Evolutionary conservation across 1,140 invertebrate genomes (phyloP).

Genomic region (Panulirus ornatus): DNA sequence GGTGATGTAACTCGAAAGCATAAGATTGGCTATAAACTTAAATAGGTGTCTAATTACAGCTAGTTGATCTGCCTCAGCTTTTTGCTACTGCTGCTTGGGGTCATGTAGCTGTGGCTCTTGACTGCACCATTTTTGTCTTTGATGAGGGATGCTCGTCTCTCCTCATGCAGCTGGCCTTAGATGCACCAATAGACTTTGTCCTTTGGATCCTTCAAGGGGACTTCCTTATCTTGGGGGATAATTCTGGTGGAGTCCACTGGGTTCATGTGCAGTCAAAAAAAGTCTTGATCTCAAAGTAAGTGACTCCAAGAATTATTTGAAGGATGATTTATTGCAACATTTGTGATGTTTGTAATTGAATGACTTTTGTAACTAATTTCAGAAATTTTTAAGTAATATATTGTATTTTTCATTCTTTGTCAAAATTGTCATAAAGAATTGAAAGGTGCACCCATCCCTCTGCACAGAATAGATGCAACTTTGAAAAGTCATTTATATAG

Average conservation of each 20-base stretch:
- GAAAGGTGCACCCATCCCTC: neutral
- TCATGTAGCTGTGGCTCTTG: constrained; percentile 63
- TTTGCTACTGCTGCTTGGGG: constrained; percentile 61
- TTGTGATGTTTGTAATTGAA: neutral
- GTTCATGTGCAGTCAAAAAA: constrained; percentile 60
- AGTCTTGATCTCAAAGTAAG: constrained; percentile 66
- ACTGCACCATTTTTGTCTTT: constrained; percentile 64
- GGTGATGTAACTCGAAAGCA: no score
- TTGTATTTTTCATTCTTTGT: neutral
- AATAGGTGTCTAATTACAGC: constrained; percentile 20
- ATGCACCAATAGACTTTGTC: constrained; percentile 33
- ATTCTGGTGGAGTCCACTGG: constrained; percentile 55
- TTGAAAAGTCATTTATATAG: no score
- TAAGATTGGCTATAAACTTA: no score
- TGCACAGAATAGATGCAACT: neutral
- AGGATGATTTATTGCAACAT: neutral
- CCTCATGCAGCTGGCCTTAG: constrained; percentile 52
- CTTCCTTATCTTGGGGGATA: constrained; percentile 60
- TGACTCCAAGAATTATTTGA: neutral
- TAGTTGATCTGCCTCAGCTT: constrained; percentile 3
- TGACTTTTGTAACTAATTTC: neutral
- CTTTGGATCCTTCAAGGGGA: constrained; percentile 58
- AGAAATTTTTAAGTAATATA: neutral
- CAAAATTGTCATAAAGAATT: neutral
- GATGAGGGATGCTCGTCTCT: constrained; percentile 67